phyloP scores from a whole-genome alignment of 1,140 invertebrate species.

The Conus ventricosus region DNA sequence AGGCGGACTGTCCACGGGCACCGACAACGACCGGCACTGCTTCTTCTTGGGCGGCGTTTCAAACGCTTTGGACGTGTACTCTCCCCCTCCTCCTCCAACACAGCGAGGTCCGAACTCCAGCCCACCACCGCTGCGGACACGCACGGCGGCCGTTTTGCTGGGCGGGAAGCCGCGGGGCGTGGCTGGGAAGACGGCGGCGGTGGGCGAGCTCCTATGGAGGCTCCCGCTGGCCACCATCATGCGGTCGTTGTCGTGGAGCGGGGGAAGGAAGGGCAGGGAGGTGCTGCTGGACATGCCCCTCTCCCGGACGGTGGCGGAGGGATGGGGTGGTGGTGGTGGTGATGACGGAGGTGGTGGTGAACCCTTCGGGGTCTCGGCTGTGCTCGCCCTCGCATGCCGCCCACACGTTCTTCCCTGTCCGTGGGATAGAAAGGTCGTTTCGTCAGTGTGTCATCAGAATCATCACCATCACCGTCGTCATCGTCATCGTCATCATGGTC shows the following conservation, averaged over 20 bases:
- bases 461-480: too few species aligned
- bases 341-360: background rate
- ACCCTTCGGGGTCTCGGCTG: background rate
- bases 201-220: background rate
- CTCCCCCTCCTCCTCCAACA: background rate
- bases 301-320: background rate
- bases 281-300: background rate
- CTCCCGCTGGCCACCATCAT: background rate
- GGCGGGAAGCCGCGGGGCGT: background rate
- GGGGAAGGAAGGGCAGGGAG: background rate
- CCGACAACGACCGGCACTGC: slow-evolving; percentile 64
- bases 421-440: background rate
- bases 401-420: background rate
- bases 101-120: background rate
- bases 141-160: background rate
- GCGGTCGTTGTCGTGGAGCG: background rate
- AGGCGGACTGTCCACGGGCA: slow-evolving; percentile 51
- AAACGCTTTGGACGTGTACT: background rate
- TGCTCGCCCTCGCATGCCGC: background rate
- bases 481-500: too few species aligned
- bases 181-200: background rate
- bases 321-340: background rate
- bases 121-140: background rate
- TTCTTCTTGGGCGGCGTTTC: slow-evolving; percentile 65
- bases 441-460: too few species aligned